Evolutionary conservation across 2,888 invertebrate genomes (phyloP), one percentile per base, ranked within the genome.

Genomic region (Fissipunctia ypsillon): DNA sequence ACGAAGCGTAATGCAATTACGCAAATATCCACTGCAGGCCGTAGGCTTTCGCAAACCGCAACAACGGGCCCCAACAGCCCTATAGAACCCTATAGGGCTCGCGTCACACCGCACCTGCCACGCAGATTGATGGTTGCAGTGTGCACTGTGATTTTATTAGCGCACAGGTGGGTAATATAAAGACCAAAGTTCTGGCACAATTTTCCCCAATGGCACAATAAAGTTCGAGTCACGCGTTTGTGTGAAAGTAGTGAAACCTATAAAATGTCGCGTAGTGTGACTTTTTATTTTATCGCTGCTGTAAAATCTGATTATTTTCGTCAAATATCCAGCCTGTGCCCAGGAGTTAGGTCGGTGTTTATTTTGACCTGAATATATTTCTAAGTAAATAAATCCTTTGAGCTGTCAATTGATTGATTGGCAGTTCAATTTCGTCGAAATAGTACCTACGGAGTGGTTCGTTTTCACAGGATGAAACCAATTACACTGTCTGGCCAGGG

Each of bases 81-180:
- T 50, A 60, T 70, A 69, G 16, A n/a, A 41, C 60, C 59, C 60
- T 66, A 61, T 31, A 43, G 43, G 67, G 48, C 22, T 35, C n/a
- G 48, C 12, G 65, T 50, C 31, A 56, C 54, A 50, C 60, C 64
- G 31, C 79, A 68, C 54, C 63, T 59, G 61, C 14, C 57, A 14
- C 66, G 10, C 10, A 12, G 74, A 81, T 68, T 54, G 74, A 81
- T 81, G 61, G 57, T 35, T 66, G 78, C 65, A 60, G 70, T 65
- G 16, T 64, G 28, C 19, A 71, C 25, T 57, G 43, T 74, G 70
- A 81, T 81, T 74, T 78, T 81, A 74, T 80, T 69, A 67, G 16
- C 35, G n/a, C 43, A 16, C 64, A 35, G 25, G 41, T 72, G 41
- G 22, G 19, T 65, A 65, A 54, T 64, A 6, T 19, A 52, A 50